Evolutionary conservation across 2,113 vertebrate species (phyloP).

Genomic region (Forbesichthys papilliferus): DNA sequence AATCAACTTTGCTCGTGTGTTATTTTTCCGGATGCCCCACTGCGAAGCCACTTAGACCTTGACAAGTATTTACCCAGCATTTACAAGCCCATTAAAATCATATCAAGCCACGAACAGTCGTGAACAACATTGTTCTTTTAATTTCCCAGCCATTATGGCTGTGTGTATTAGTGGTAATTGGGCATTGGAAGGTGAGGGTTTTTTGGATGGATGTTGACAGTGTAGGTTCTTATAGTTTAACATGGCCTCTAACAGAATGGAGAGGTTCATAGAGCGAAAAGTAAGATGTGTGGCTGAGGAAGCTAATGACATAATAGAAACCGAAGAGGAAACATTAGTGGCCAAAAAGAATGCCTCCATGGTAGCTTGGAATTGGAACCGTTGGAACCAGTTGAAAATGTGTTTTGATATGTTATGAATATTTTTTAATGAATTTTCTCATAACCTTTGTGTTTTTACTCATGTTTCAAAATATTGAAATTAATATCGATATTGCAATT

Average conservation of each 20-base stretch:
- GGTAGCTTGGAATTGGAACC: no score
- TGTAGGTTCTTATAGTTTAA: background rate
- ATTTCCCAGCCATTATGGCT: slow-evolving; percentile 40
- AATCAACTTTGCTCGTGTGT: slow-evolving; percentile 12
- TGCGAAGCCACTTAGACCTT: slow-evolving; percentile 19
- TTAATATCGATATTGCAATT: no score
- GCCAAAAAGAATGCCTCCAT: no score
- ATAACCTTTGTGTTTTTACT: no score
- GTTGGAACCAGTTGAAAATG: no score
- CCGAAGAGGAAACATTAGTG: no score
- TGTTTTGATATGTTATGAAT: no score
- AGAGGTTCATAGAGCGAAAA: no score
- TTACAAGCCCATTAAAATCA: slow-evolving; percentile 48
- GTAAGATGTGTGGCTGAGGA: no score
- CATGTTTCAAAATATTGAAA: no score
- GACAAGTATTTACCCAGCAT: slow-evolving; percentile 50
- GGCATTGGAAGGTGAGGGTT: slow-evolving; percentile 1
- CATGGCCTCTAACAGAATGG: background rate
- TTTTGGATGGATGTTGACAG: background rate
- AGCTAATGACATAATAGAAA: no score
- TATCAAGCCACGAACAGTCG: slow-evolving; percentile 23
- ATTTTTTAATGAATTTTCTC: no score
- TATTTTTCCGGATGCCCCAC: background rate
- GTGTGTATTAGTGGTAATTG: slow-evolving; percentile 45
- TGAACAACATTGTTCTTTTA: slow-evolving; percentile 30